phyloP scores from a whole-genome alignment of 2,797 vertebrate genomes.

The Loris lydekkerianus region DNA sequence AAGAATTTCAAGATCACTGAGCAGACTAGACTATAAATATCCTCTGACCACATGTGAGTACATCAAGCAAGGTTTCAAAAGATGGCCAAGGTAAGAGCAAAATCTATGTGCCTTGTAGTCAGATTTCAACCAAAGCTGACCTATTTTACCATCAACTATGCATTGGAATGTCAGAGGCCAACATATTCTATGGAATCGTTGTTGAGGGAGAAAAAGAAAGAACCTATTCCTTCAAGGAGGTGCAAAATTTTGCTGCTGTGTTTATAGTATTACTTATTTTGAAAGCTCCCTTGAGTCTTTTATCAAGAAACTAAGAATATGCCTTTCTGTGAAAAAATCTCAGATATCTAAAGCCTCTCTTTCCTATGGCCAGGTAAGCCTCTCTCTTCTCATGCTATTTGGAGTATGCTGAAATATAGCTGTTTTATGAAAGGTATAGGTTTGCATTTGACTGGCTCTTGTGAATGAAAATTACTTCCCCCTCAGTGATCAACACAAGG shows the following conservation, averaged over 20 bases:
- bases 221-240: background rate
- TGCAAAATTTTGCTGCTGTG: background rate
- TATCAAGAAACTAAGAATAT: background rate
- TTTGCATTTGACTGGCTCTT: background rate
- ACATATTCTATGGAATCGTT: background rate
- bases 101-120: background rate
- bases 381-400: background rate
- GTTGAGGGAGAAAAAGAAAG: background rate
- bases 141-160: background rate
- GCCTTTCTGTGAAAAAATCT: background rate
- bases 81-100: background rate
- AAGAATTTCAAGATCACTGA: slow-evolving; percentile 4
- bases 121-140: background rate
- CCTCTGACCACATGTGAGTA: background rate
- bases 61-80: slow-evolving; percentile 3
- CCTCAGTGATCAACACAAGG: background rate
- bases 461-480: slow-evolving; percentile 39
- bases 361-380: background rate
- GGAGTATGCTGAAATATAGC: background rate
- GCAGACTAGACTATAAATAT: slow-evolving; percentile 44
- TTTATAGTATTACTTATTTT: background rate
- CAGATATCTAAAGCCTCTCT: background rate
- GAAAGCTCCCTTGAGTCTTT: background rate
- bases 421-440: background rate
- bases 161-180: background rate